Conservation (phyloP, 2,113 vertebrate genomes). For the Phoenicopterus ruber region DNA sequence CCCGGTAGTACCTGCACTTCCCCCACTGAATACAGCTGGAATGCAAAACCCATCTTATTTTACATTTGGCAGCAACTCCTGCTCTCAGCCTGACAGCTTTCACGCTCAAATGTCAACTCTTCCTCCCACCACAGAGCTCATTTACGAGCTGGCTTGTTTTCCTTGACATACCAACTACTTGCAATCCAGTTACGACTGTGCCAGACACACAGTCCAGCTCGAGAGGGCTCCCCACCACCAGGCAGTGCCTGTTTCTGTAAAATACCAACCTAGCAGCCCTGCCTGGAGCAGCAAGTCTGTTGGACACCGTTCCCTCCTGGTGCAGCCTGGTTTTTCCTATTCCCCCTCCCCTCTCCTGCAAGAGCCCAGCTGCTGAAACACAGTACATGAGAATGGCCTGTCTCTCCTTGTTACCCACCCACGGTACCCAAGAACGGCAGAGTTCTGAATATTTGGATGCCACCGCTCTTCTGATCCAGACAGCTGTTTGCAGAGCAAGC, state of each 20-base stretch:
- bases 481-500: background rate
- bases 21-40: background rate
- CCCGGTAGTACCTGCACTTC: accelerated
- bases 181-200: accelerated
- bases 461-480: background rate
- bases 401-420: background rate
- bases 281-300: accelerated
- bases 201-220: background rate
- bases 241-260: background rate
- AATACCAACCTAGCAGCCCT: background rate
- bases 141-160: background rate
- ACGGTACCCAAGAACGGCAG: background rate
- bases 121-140: background rate
- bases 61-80: background rate
- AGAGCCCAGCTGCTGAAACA: background rate
- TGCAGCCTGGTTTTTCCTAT: background rate
- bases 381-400: accelerated
- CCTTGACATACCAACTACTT: background rate
- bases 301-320: accelerated
- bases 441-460: background rate
- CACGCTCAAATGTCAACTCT: background rate
- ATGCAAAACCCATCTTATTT: background rate
- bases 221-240: background rate
- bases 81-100: background rate
- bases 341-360: background rate